A percentile compares a stretch with the other conserved stretches of the same genome.
Evolutionary conservation across 2,113 vertebrate species (phyloP).

Genomic region (Pomatostomus ruficeps): DNA sequence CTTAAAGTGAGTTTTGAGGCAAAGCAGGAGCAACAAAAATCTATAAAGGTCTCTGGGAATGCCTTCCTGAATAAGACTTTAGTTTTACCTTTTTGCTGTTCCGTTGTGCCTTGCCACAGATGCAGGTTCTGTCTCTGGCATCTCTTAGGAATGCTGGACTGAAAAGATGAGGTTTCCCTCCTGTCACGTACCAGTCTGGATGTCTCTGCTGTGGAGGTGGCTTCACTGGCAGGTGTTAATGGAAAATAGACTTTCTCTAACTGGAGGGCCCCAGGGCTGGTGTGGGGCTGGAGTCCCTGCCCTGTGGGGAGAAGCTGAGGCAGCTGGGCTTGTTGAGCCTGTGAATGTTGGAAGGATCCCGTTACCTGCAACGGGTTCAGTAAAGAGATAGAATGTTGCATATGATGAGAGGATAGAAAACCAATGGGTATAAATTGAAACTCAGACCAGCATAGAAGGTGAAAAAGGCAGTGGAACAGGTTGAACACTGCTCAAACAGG

Average conservation of each 20-base stretch:
- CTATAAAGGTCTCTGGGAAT: not conserved
- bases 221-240: not conserved
- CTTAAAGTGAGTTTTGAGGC: not conserved
- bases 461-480: not conserved
- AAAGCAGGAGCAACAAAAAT: not conserved
- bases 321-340: not conserved
- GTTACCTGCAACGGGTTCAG: not conserved
- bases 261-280: not conserved
- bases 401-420: not conserved
- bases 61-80: not conserved
- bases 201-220: not conserved
- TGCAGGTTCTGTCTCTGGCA: not conserved
- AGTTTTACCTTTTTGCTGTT: not conserved
- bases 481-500: not conserved
- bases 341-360: not conserved
- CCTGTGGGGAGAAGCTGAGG: not conserved
- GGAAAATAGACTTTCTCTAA: not conserved
- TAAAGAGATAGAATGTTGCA: not conserved
- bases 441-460: not conserved
- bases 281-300: not conserved
- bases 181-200: not conserved
- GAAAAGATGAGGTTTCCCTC: not conserved
- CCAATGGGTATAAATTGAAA: accelerated
- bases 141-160: not conserved
- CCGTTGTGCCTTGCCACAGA: not conserved